phyloP scores from a whole-genome alignment of 2,797 vertebrate genomes.

The Morus bassanus region DNA sequence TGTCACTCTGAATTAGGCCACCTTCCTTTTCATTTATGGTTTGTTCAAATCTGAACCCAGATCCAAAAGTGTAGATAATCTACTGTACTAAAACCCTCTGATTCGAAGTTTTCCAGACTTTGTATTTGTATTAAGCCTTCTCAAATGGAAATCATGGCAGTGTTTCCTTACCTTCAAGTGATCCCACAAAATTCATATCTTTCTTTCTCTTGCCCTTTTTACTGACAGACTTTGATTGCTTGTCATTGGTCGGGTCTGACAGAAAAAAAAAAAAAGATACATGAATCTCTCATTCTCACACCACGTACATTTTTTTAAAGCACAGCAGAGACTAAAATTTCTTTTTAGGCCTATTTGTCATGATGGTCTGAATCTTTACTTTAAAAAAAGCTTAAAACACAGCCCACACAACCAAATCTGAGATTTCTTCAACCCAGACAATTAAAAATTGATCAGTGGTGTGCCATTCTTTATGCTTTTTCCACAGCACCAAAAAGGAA shows the following conservation, averaged over 20 bases:
- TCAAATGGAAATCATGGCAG: background rate
- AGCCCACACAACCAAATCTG: background rate
- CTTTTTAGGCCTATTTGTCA: background rate
- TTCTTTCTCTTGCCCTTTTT: conserved; percentile 81
- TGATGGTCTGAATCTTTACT: background rate
- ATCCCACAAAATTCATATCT: conserved; percentile 71
- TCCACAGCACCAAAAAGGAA: background rate
- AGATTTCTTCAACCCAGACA: background rate
- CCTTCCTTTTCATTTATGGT: background rate
- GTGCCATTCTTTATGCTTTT: background rate
- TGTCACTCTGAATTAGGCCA: background rate
- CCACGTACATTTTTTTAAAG: background rate
- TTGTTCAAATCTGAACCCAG: background rate
- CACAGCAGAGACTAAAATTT: background rate
- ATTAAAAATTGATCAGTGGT: background rate
- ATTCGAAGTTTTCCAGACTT: background rate
- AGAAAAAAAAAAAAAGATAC: background rate
- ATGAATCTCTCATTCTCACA: background rate
- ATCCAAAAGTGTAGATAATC: background rate
- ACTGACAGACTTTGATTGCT: background rate
- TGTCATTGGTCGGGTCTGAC: conserved; percentile 43
- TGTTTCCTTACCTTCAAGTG: conserved; percentile 73
- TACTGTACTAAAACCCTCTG: background rate
- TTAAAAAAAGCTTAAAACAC: background rate
- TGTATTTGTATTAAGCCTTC: background rate